A percentile compares a stretch with the other conserved stretches of the same genome.
Evolutionary conservation across 37 sponge, comb jelly and placozoan genomes (phyloP).

Genomic region (Theonella swinhoei): DNA sequence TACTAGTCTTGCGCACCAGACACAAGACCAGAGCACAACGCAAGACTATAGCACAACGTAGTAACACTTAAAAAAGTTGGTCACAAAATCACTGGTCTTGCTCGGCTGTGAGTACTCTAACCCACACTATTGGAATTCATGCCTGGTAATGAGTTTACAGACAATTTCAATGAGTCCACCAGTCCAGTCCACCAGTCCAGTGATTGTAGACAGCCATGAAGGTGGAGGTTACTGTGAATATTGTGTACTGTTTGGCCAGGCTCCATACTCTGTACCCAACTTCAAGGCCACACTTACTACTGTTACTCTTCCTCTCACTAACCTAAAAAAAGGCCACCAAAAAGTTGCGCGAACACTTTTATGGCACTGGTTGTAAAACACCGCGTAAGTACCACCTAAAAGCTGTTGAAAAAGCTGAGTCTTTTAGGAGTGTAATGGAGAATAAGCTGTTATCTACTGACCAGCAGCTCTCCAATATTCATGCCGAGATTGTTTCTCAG

Average conservation of each 20-base stretch:
- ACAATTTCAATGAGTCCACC: no score
- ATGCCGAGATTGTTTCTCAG: background rate
- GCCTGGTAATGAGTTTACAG: no score
- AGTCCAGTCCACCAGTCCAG: no score
- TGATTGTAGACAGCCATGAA: no score
- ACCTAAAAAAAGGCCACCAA: constrained; percentile 41
- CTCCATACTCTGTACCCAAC: background rate
- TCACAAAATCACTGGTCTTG: constrained; percentile 6
- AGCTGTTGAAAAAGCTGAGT: constrained; percentile 21
- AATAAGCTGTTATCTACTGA: constrained; percentile 6
- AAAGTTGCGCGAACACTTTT: constrained; percentile 9
- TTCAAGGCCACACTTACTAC: background rate
- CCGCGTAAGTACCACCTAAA: constrained; percentile 11
- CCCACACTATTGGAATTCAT: background rate
- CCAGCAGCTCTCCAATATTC: constrained; percentile 17
- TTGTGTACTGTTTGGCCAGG: constrained; percentile 30
- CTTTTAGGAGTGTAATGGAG: constrained; percentile 14
- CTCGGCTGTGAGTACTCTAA: no score
- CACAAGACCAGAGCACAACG: no score
- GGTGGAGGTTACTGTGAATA: constrained; percentile 15
- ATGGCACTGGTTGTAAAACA: background rate
- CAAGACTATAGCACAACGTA: no score
- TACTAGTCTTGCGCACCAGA: no score
- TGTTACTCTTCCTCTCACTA: constrained; percentile 7
- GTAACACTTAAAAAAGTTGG: background rate